Percentiles rank a stretch among this genome's conserved stretches.
Evolutionary conservation across 2,888 invertebrate genomes (phyloP).

Genomic region (Thereva nobilitata): DNA sequence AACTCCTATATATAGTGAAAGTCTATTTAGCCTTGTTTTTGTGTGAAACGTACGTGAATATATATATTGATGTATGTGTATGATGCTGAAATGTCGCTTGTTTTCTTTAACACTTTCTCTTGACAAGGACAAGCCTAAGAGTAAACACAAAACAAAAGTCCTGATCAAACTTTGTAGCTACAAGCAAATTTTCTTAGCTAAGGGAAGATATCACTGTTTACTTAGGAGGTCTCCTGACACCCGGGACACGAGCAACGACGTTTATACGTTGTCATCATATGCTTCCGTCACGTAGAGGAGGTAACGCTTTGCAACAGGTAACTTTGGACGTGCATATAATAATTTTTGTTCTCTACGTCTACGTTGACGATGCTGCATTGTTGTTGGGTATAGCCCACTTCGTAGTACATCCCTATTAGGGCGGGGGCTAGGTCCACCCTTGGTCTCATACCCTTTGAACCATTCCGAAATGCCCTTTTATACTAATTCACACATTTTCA

Average conservation of each 20-base stretch:
- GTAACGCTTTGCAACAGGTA: constrained; percentile 26
- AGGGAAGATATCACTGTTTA: not conserved
- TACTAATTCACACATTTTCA: constrained; percentile 23
- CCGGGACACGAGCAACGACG: not conserved
- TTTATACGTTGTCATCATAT: constrained; percentile 1
- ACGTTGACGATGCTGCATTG: not conserved
- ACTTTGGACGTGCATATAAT: constrained; percentile 26
- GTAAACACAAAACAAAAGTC: not conserved
- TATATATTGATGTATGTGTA: too few species aligned
- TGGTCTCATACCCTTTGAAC: not conserved
- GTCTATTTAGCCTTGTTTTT: too few species aligned
- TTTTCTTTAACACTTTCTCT: too few species aligned
- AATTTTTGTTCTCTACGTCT: constrained; percentile 9
- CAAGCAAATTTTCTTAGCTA: not conserved
- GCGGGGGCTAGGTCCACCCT: not conserved
- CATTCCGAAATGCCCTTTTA: constrained; percentile 1
- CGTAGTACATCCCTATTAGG: not conserved
- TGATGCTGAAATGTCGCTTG: too few species aligned
- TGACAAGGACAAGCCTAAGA: too few species aligned
- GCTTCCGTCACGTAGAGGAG: constrained; percentile 11
- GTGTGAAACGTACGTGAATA: too few species aligned
- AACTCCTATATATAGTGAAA: too few species aligned
- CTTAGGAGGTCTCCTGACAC: not conserved
- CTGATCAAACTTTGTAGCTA: not conserved
- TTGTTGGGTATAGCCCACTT: not conserved